These are phyloP conservation scores for Actenoides hombroni DNA, from an alignment of 2,113 vertebrate species.

Conservation along the genomic window DNA sequence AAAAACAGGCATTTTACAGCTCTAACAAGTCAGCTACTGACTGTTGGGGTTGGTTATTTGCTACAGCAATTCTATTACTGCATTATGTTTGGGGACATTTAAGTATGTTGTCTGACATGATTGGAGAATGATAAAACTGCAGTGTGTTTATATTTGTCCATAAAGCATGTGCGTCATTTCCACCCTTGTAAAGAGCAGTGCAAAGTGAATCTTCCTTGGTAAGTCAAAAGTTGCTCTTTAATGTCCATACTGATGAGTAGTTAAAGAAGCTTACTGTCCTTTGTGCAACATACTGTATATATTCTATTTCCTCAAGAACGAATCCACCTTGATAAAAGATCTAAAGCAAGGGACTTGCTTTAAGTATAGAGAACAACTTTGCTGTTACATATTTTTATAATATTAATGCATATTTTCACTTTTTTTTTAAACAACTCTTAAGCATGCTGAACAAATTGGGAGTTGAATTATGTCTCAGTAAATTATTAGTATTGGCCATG, in stretches of 20 bases:
- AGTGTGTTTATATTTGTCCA: background rate
- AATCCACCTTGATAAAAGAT: background rate
- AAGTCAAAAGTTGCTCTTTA: background rate
- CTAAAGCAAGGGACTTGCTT: background rate
- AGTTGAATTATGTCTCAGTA: background rate
- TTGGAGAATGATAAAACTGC: background rate
- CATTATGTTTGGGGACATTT: background rate
- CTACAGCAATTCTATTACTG: background rate
- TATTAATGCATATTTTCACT: background rate
- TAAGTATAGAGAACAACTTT: background rate
- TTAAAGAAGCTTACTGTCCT: background rate
- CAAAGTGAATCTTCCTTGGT: background rate
- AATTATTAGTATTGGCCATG: background rate
- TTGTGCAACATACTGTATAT: background rate
- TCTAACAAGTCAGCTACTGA: background rate
- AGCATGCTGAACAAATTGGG: background rate
- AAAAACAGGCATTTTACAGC: background rate
- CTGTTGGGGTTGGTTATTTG: background rate
- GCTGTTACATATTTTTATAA: background rate
- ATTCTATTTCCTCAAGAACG: background rate
- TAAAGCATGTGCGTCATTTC: background rate
- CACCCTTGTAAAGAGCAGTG: background rate
- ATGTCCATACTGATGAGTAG: background rate
- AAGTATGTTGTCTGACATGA: background rate
- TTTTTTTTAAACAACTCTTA: background rate